Evolutionary conservation across 2,888 invertebrate genomes (phyloP), one percentile per base, ranked within the genome.

Genomic region (Spatulosminthurus flaviceps): DNA sequence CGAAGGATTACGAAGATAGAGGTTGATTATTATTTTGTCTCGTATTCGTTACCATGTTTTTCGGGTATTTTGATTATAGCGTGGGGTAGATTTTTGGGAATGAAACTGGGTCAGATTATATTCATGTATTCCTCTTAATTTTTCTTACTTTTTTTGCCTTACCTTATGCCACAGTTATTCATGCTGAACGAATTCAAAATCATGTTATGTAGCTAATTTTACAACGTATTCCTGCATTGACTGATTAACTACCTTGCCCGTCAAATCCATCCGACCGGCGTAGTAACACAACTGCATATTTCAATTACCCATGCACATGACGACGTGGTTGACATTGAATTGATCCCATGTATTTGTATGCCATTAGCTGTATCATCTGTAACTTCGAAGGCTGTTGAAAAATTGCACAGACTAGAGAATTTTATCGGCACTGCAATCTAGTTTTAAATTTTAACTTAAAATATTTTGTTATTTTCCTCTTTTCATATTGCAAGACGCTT

Each of bases 51-150:
- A 24, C 19, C 72, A 72, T 72, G n/a, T 69, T 19, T 24, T 72
- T 21, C 26, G 24, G 42, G 22, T 19, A 41, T 70, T 24, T 28
- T 22, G n/a, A 51, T 22, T 11, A 43, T 51, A 43, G 26, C 51
- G 24, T 51, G 43, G 51, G 43, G 13, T 43, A 43, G 13, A 43
- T 43, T 72, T 72, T 72, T 19, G 21, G 13, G 42, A 26, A 16
- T 7, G 24, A 43, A 72, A 72, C 26, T 72, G 51, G 72, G 72
- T 72, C 72, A 72, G 22, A 72, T 72, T 72, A 51, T 72, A 72
- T 72, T 72, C 72, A 72, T 72, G 21, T 26, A 43, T 72, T 51
- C 72, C 22, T 51, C 11, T n/a, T 51, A 51, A 34, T 34, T 34
- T 34, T 34, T 34, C 5, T 51, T 9, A n/a, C 41, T 51, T n/a